These are phyloP conservation scores for Antheraea yamamai DNA, from an alignment of 2,888 invertebrate species.

Conservation along the genomic window DNA sequence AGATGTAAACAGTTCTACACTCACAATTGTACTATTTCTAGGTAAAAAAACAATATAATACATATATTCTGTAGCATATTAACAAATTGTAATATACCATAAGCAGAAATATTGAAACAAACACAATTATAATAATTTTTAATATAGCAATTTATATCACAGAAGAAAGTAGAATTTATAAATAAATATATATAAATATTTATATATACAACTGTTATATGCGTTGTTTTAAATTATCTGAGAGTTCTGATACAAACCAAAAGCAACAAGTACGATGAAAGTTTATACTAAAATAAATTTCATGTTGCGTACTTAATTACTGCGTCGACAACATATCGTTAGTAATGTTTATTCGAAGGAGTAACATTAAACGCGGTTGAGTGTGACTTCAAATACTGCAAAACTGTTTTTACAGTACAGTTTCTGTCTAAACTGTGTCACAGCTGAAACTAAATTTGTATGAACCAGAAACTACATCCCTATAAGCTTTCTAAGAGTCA, in stretches of 20 bases:
- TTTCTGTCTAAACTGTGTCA: slow-evolving; percentile 6
- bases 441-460: not conserved
- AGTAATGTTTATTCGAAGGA: slow-evolving; percentile 3
- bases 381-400: slow-evolving; percentile 2
- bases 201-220: not conserved
- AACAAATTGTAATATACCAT: too few relatives aligned
- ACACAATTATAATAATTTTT: too few relatives aligned
- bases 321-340: slow-evolving; percentile 2
- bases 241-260: slow-evolving; percentile 9
- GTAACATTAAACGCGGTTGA: not conserved
- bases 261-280: slow-evolving; percentile 9
- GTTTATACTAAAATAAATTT: slow-evolving; percentile 18
- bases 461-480: not conserved
- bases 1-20: too few relatives aligned
- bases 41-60: too few relatives aligned
- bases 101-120: too few relatives aligned
- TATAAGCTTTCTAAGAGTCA: not conserved
- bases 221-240: not conserved
- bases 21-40: too few relatives aligned
- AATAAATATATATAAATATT: too few relatives aligned
- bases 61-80: too few relatives aligned
- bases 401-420: not conserved
- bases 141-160: not conserved
- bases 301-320: slow-evolving; percentile 15
- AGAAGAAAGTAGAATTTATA: not conserved